Evolutionary conservation across 2,113 vertebrate species (phyloP), one percentile per base, ranked within the genome.

Genomic region (Ictidomys tridecemlineatus): DNA sequence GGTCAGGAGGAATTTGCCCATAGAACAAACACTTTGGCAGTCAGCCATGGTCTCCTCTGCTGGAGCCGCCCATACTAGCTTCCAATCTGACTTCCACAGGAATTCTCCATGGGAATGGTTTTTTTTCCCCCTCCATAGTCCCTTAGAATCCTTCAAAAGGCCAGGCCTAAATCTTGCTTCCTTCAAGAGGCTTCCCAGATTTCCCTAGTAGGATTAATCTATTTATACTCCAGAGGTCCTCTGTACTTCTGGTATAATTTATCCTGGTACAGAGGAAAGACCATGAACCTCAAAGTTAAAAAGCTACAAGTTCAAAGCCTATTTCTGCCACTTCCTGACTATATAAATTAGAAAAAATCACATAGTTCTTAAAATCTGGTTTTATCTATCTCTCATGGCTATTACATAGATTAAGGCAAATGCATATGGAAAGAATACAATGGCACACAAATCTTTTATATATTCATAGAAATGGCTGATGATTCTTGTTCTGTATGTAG

Each of bases 141-240:
- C 5, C 58, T 63, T 48, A 48, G 61, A 85, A 65, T 89, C 77
- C 79, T 94, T 92, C 58, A 34, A 92, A 94, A 70, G 63, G 48
- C 24, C 53, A 89, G 37, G 51, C 11, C 9, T 90, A 72, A 61
- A 42, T 53, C 51, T 86, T 77, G 30, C 37, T 93, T 90, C 76
- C 28, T 83, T 63, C 51, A 42, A 83, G 73, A 79, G n/a, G 24
- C 86, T 78, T 83, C 39, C 56, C 28, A 53, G 45, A 42, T 74
- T 69, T 13, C 28, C 32, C 22, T 45, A 32, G 20, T 65, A 32
- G 24, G 3, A 89, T 91, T 69, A 92, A 94, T 74, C 67, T 82
- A 45, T 63, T 96, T 95, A 58, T 53, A 63, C 51, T 53, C 18
- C 32, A 85, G 51, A 95, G 77, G 37, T 12, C 24, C 58, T 91